A percentile compares a stretch with the other conserved stretches of the same genome.
phyloP scores from a whole-genome alignment of 2,797 vertebrate genomes.

The Cirrhinus molitorella region DNA sequence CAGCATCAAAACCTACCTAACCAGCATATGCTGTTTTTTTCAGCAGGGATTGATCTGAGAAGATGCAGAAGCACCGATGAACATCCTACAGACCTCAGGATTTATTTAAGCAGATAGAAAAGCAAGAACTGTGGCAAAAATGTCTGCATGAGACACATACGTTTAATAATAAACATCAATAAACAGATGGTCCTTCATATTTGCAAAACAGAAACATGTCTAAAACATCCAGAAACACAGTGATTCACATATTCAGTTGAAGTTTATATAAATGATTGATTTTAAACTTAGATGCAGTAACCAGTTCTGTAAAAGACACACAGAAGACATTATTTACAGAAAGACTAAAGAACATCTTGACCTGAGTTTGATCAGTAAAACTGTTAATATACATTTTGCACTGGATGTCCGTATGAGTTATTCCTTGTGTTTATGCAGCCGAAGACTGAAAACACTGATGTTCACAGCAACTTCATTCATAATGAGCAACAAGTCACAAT shows the following conservation, averaged over 20 bases:
- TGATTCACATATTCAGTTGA: background rate
- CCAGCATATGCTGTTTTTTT: too few species aligned
- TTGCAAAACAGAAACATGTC: background rate
- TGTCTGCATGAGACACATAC: background rate
- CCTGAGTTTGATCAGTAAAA: background rate
- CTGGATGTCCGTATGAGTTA: background rate
- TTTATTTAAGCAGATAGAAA: background rate
- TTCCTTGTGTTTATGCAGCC: background rate
- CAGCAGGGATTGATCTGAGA: too few species aligned
- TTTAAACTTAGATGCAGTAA: background rate
- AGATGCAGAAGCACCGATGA: background rate
- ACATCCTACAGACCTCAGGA: background rate
- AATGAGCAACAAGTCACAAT: background rate
- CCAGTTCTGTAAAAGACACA: background rate
- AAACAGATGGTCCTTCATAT: background rate
- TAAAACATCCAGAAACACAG: too few species aligned
- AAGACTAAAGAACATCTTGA: background rate
- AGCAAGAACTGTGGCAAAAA: background rate
- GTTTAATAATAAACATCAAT: background rate
- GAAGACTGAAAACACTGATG: background rate
- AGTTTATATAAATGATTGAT: background rate
- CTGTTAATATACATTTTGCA: background rate
- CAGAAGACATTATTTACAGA: background rate
- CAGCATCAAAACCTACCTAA: too few species aligned
- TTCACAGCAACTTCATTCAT: background rate